Evolutionary conservation across 2,113 vertebrate genomes (phyloP).

Genomic region (Mus musculus): DNA sequence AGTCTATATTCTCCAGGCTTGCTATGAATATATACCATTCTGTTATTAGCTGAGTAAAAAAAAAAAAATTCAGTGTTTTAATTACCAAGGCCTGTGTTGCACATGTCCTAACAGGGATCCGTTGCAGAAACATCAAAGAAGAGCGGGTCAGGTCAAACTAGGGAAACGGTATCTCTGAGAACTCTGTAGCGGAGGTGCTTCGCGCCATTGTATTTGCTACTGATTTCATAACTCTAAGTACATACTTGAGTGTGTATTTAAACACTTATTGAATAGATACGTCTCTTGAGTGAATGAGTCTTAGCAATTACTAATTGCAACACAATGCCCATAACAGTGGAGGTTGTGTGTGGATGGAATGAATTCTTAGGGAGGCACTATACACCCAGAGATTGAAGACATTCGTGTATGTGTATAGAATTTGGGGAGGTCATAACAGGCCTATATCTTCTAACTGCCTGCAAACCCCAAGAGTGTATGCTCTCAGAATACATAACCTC

Average conservation of each 20-base stretch:
- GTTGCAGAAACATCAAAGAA: constrained; percentile 16
- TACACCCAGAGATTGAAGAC: not conserved
- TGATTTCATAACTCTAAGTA: constrained; percentile 13
- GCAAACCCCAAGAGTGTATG: not conserved
- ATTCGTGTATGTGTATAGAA: not conserved
- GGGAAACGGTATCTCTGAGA: not conserved
- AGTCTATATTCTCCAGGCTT: not conserved
- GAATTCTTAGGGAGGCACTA: not conserved
- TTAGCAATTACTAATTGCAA: not conserved
- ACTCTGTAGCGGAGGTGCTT: not conserved
- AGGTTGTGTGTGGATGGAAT: not conserved
- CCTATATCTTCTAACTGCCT: not conserved
- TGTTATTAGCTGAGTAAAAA: not conserved
- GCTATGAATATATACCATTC: not conserved
- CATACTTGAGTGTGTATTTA: not conserved
- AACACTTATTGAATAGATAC: constrained; percentile 8
- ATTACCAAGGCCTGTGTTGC: not conserved
- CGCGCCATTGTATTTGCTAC: constrained; percentile 1
- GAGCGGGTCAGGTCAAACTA: not conserved
- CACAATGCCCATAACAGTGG: not conserved
- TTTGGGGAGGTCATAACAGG: not conserved
- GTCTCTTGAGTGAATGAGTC: constrained; percentile 35
- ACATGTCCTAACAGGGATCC: not conserved
- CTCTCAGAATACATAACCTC: not conserved
- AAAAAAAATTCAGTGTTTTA: not conserved